Evolutionary conservation across 2,113 vertebrate species (phyloP), one percentile per base, ranked within the genome.

Genomic region (Perca flavescens): DNA sequence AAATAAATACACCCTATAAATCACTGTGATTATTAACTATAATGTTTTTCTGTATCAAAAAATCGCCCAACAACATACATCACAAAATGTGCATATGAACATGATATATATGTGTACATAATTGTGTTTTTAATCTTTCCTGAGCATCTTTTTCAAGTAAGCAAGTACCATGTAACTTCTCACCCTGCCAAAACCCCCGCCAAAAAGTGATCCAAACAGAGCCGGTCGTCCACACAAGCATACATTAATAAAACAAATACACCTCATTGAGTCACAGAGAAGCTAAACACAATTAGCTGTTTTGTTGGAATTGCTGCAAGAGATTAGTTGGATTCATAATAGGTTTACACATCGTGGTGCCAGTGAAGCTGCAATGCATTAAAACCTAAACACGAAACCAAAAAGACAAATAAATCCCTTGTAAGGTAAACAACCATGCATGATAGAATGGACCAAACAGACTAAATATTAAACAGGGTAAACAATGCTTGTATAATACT

Each of bases 231-330:
- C 78, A 89, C 66, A 88, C 80, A 74, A 77, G 65, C 40, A 13
- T 82, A 91, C 9, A 93, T 89, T 92, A 90, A 86, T 88, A 86
- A 92, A 92, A 91, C 88, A 93, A 93, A 94, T 79, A 88, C 43
- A 85, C 64, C 40, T 73, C 63, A 83, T 50, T 74, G 80, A 89
- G 82, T 88, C 65, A 70, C 61, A 72, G 68, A 58, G 25, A 91
- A 83, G 54, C 83, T 76, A 89, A 94, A 93, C 79, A 86, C 85
- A 93, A 94, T 94, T 94, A 90, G 67, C 61, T 76, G 77, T 76
- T 91, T 89, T 74, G 73, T 84, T 91, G 86, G 83, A 92, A 86
- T 88, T 83, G 78, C 64, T 82, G 72, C 73, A 71, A 34, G 69
- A 81, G 90, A 93, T 93, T 89, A 87, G 85, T 58, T 40, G 73